Conservation (phyloP, 2,797 vertebrate genomes). For the Euthynnus affinis region DNA sequence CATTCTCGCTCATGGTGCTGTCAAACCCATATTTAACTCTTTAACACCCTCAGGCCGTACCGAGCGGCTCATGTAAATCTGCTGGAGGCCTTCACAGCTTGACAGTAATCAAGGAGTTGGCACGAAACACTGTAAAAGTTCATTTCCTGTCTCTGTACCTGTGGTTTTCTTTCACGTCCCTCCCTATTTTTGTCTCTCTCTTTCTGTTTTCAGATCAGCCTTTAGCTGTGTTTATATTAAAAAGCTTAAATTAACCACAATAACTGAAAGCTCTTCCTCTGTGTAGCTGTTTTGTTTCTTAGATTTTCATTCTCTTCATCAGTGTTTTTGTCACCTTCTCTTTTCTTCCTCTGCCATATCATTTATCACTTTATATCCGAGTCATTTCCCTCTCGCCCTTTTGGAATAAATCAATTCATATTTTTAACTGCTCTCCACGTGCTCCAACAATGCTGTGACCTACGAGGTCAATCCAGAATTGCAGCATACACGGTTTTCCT, state of each 20-base stretch:
- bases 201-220: not conserved
- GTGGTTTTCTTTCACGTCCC: constrained; percentile 32
- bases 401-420: constrained; percentile 33
- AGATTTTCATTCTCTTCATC: not conserved
- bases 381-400: constrained; percentile 43
- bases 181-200: not conserved
- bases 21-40: constrained; percentile 52
- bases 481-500: constrained; percentile 56
- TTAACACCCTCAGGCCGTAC: constrained; percentile 21
- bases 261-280: constrained; percentile 2
- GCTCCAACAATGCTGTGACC: constrained; percentile 25
- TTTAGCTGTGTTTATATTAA: not conserved
- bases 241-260: not conserved
- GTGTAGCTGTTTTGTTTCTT: not conserved
- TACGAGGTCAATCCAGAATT: constrained; percentile 45
- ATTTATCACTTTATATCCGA: constrained; percentile 38
- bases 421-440: constrained; percentile 16
- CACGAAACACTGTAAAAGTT: constrained; percentile 39
- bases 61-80: constrained; percentile 39
- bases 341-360: not conserved
- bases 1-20: not conserved
- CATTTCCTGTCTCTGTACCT: constrained; percentile 52
- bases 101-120: not conserved
- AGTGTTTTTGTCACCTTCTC: not conserved
- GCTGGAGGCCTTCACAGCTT: constrained; percentile 27